phyloP scores from a whole-genome alignment of 2,888 invertebrate genomes.

The Polyommatus iphigenia region DNA sequence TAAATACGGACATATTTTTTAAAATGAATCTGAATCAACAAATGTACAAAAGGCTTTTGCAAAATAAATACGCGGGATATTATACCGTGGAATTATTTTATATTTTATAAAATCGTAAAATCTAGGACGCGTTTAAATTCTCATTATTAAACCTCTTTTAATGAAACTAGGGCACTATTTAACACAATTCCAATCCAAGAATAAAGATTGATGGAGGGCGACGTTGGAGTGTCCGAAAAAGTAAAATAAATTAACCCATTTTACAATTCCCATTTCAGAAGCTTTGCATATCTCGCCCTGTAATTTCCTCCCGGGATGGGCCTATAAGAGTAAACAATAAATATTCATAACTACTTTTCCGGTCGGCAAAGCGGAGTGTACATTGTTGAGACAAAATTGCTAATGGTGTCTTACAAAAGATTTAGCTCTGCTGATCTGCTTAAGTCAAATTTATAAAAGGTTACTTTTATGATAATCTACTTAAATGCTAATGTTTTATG shows the following conservation, averaged over 20 bases:
- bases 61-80: slow-evolving; percentile 12
- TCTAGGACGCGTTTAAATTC: slow-evolving; percentile 21
- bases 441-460: slow-evolving; percentile 15
- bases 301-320: slow-evolving; percentile 39
- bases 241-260: slow-evolving; percentile 37
- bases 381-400: slow-evolving; percentile 44
- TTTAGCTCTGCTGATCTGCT: slow-evolving; percentile 25
- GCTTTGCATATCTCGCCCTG: slow-evolving; percentile 40
- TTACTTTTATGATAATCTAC: not conserved
- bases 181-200: slow-evolving; percentile 27
- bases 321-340: slow-evolving; percentile 45
- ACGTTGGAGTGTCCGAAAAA: slow-evolving; percentile 29
- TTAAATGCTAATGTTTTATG: not conserved
- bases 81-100: slow-evolving; percentile 12
- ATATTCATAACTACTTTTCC: slow-evolving; percentile 47
- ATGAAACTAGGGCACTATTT: slow-evolving; percentile 27
- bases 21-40: not conserved
- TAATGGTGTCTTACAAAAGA: slow-evolving; percentile 42
- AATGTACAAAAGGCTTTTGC: slow-evolving; percentile 15
- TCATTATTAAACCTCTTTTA: slow-evolving; percentile 17
- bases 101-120: slow-evolving; percentile 9
- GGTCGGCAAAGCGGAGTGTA: slow-evolving; percentile 40
- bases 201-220: slow-evolving; percentile 30
- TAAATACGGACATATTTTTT: not conserved
- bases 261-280: slow-evolving; percentile 36